Evolutionary conservation across 1,140 invertebrate genomes (phyloP).

Genomic region (Mizuhopecten yessoensis): DNA sequence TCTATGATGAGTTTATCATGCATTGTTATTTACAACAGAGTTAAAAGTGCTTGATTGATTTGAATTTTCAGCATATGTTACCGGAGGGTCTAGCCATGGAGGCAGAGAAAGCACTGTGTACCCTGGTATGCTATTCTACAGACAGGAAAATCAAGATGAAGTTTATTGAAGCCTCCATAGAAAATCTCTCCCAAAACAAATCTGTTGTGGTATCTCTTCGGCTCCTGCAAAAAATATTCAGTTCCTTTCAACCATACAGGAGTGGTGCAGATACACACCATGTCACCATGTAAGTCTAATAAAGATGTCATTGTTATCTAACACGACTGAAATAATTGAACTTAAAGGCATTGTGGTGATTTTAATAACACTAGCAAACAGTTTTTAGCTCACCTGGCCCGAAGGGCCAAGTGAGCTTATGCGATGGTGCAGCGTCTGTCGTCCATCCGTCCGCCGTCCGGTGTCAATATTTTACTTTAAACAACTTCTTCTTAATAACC

Average conservation of each 20-base stretch:
- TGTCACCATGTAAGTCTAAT: conserved; percentile 81
- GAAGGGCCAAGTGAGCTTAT: too few relatives aligned
- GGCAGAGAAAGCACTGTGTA: conserved; percentile 95
- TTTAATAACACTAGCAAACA: too few relatives aligned
- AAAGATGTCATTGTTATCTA: too few relatives aligned
- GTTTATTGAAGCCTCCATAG: conserved; percentile 96
- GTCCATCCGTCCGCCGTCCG: too few relatives aligned
- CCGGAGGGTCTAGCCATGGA: conserved; percentile 94
- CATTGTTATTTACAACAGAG: neutral
- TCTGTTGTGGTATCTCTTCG: conserved; percentile 95
- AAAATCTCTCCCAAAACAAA: conserved; percentile 91
- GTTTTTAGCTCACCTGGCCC: too few relatives aligned
- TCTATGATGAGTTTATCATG: neutral
- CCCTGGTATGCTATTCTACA: conserved; percentile 94
- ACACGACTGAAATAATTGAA: too few relatives aligned
- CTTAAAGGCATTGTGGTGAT: too few relatives aligned
- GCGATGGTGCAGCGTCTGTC: too few relatives aligned
- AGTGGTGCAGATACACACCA: conserved; percentile 83
- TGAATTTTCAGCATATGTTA: conserved; percentile 87
- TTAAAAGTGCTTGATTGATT: neutral
- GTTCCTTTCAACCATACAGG: conserved; percentile 94
- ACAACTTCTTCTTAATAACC: too few relatives aligned
- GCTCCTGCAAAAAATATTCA: conserved; percentile 94
- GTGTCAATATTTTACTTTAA: too few relatives aligned
- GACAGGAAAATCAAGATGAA: conserved; percentile 94